Conservation (phyloP, 2,797 vertebrate species). For the Tadarida brasiliensis region DNA sequence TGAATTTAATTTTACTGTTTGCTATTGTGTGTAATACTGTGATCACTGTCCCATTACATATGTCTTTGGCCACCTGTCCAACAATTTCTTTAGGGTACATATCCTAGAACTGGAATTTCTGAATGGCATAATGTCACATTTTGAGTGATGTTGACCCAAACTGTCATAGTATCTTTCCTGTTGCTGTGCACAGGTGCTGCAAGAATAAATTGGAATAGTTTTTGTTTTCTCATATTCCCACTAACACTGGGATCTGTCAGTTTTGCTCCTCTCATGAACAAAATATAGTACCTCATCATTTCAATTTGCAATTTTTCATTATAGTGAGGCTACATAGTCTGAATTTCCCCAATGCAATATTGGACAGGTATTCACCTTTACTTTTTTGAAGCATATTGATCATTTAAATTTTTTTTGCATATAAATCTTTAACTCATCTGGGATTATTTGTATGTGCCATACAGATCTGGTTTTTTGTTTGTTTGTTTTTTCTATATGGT, state of each 20-base stretch:
- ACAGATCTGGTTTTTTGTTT: not conserved
- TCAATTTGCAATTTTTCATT: not conserved
- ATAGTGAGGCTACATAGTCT: not conserved
- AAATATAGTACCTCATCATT: not conserved
- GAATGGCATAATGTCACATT: not conserved
- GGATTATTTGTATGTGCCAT: not conserved
- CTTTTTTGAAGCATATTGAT: not conserved
- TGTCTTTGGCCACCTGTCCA: not conserved
- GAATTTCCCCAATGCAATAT: not conserved
- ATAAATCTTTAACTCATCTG: not conserved
- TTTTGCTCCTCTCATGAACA: not conserved
- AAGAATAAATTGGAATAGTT: not conserved
- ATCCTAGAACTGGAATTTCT: conserved; percentile 23
- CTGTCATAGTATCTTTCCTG: not conserved
- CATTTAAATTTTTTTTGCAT: not conserved
- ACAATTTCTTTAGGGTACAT: not conserved
- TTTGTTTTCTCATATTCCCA: not conserved
- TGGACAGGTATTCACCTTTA: not conserved
- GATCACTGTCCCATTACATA: not conserved
- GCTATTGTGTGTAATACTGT: not conserved
- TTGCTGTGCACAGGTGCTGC: not conserved
- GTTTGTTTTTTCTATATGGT: not conserved
- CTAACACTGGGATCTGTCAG: not conserved
- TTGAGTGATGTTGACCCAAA: not conserved
- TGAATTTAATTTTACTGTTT: not conserved